Conservation (phyloP, 2,888 invertebrate species). For the Coremacera marginata region DNA sequence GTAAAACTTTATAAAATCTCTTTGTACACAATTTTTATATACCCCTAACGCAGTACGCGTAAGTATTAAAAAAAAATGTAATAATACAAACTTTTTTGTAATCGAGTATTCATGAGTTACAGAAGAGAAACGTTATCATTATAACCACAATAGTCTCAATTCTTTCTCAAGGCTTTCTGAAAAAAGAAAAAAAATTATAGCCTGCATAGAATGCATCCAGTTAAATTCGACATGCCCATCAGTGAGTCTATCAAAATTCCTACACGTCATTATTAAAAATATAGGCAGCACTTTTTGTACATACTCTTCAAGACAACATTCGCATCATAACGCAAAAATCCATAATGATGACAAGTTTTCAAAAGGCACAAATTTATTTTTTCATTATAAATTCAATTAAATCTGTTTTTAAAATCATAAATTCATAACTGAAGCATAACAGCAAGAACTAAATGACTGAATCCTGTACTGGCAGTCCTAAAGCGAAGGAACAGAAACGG, state of each 20-base stretch:
- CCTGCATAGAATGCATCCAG: not conserved
- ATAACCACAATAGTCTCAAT: too few species aligned
- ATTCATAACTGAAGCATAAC: constrained; percentile 39
- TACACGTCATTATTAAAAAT: constrained; percentile 45
- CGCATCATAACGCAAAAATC: constrained; percentile 23
- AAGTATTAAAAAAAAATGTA: too few species aligned
- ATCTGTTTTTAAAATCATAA: constrained; percentile 45
- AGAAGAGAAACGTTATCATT: too few species aligned
- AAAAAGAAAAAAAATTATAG: too few species aligned
- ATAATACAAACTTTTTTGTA: too few species aligned
- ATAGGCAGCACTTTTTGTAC: constrained; percentile 41
- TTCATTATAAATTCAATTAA: constrained; percentile 49
- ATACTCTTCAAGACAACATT: not conserved
- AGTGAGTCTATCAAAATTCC: constrained; percentile 48
- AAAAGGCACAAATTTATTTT: constrained; percentile 45
- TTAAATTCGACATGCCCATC: constrained; percentile 2
- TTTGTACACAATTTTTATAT: too few species aligned
- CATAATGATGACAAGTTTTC: constrained; percentile 46
- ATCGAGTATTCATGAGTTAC: too few species aligned
- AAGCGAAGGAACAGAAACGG: not conserved
- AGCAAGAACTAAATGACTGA: not conserved
- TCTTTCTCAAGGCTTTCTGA: too few species aligned
- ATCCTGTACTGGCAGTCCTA: not conserved
- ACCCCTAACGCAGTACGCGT: too few species aligned
- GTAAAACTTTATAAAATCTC: too few species aligned